Base-by-base conservation (phyloP, 2,113 vertebrate genomes). In the Zosterops japonicus region DNA sequence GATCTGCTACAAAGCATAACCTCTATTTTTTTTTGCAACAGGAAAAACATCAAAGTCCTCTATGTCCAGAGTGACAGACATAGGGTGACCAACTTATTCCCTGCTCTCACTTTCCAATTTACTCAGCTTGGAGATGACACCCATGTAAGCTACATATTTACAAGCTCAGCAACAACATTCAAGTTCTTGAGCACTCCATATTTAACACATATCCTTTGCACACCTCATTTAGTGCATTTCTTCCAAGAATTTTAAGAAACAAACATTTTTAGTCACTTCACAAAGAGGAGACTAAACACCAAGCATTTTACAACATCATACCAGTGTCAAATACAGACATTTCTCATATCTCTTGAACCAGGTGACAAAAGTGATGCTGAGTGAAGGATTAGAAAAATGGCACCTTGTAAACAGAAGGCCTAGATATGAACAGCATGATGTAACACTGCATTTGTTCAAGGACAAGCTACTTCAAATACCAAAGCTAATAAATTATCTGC, bases 381-480 rank as follows among this genome's bases (percentile, higher is more conserved):
- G 21, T 20, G 49, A 91, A 81, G 14, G 55, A 52, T 24, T 28
- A 41, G n/a, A 82, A 94, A 68, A 95, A 64, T 11, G n/a, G 23
- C 83, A 84, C 14, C 49, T 33, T 42, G 10, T 27, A 52, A 88
- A 50, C 0, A 5, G 90, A 49, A 87, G 53, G 10, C 61, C 79
- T 39, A 56, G 72, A 50, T 83, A 79, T 42, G 68, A 53, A 63
- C 83, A 67, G 57, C 55, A 82, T 63, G 42, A 94, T 57, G 64
- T 29, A 93, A 93, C 29, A 36, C 3, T 79, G 64, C 50, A 67
- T 42, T 77, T 67, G 56, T 52, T 93, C 83, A 92, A 95, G 90
- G 93, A 69, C 93, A 95, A 77, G 24, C 59, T 83, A 70, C 71
- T 93, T 90, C 87, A 75, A 91, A 92, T 41, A 47, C 44, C 47